Evolutionary conservation across 2,113 vertebrate species (phyloP), one percentile per base, ranked within the genome.

Genomic region (Leucosticte australis): DNA sequence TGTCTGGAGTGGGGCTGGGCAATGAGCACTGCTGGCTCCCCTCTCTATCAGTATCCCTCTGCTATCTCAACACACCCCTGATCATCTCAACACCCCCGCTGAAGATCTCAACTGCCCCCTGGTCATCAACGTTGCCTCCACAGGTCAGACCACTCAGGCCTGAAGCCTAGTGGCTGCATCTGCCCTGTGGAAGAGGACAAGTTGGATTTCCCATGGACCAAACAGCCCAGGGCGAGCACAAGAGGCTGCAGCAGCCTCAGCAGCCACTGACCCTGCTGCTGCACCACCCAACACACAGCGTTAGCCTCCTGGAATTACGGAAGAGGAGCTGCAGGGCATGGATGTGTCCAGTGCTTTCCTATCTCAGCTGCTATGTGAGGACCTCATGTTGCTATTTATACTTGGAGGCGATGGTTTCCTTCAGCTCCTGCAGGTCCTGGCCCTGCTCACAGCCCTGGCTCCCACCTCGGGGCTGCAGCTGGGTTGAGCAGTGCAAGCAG

Each of bases 331-430:
- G 60, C 52, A 60, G 77, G 23, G 69, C 71, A 83, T 1, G 37
- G 73, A 60, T 4, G 0, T 31, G 47, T 56, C 64, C 83, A 49
- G 57, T 15, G 31, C 76, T 78, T 37, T 26, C 26, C 65, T 62
- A n/a, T 30, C 4, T 0, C 78, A 86, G 83, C 82, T 91, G 89
- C 69, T 55, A 0, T 4, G 30, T 2, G 30, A 69, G 15, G 41
- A 35, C 14, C 60, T 94, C 35, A 6, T 22, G 17, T 28, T 82
- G 74, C 77, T 89, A 8, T 87, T 93, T 78, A 22, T 52, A 44
- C 13, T 3, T 0, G 0, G 37, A 60, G 53, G 33, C 0, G 0
- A 80, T 2, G 10, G 39, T 53, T 92, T 53, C 82, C 63, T 50
- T 6, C 6, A 53, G 65, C 50, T 76, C 52, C 55, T 1, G 2